Percentiles rank a stretch among this genome's conserved stretches.
Evolutionary conservation across 2,888 invertebrate species (phyloP).

Genomic region (Rugalucina vietnamica): DNA sequence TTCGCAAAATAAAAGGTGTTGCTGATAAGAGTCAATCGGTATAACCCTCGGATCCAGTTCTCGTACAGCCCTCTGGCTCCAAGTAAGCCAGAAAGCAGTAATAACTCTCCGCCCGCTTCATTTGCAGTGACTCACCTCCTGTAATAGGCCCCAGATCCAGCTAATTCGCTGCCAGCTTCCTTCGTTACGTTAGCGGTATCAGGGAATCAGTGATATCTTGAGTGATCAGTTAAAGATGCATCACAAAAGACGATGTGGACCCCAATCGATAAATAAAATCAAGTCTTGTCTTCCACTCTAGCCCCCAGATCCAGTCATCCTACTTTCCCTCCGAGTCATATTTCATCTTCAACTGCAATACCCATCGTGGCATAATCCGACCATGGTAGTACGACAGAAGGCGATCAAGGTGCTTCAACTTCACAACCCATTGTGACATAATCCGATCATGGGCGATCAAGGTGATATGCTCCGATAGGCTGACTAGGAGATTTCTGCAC

Average conservation of each 20-base stretch:
- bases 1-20: not conserved
- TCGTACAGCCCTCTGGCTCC: not conserved
- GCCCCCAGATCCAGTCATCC: not conserved
- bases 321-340: not conserved
- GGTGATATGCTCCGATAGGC: not conserved
- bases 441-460: not conserved
- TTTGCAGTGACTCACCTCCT: no score
- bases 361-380: no score
- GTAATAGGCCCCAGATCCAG: no score
- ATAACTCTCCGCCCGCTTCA: no score
- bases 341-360: not conserved
- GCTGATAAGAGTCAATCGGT: not conserved
- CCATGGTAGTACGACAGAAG: no score
- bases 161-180: no score
- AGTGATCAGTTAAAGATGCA: no score
- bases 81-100: not conserved
- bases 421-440: not conserved
- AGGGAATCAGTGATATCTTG: no score
- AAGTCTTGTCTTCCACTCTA: not conserved
- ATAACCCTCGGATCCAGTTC: not conserved
- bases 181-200: no score
- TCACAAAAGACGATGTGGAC: not conserved
- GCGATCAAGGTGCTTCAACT: no score
- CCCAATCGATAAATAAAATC: no score
- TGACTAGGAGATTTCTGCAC: not conserved